Conservation (phyloP, 1,140 invertebrate species). For the Papilio xuthus region DNA sequence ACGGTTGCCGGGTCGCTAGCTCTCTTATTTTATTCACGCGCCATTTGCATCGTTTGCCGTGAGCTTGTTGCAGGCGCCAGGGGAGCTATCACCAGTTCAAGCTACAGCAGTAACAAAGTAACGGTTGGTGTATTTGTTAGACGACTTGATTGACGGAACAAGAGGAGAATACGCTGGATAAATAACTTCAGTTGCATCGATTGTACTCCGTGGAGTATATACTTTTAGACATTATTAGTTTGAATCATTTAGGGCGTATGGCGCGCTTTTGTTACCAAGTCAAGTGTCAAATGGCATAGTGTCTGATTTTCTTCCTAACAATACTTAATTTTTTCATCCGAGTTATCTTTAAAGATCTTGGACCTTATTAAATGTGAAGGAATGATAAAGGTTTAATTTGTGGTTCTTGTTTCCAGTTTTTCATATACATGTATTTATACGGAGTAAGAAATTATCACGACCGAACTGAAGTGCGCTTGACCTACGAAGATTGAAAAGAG, state of each 20-base stretch:
- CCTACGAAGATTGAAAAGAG: slow-evolving; percentile 53
- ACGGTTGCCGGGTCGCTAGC: slow-evolving; percentile 39
- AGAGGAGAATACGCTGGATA: background rate
- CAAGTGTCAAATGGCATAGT: too few relatives aligned
- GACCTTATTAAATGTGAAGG: background rate
- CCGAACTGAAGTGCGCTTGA: slow-evolving; percentile 52
- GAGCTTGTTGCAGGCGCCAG: slow-evolving; percentile 36
- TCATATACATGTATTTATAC: background rate
- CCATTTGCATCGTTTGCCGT: slow-evolving; percentile 57
- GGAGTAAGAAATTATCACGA: slow-evolving; percentile 2
- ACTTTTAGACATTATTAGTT: too few relatives aligned
- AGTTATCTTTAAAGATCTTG: background rate
- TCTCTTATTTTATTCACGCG: slow-evolving; percentile 68
- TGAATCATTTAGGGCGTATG: too few relatives aligned
- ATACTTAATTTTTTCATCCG: background rate
- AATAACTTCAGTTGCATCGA: background rate
- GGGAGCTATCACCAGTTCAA: slow-evolving; percentile 36
- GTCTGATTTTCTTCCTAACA: too few relatives aligned
- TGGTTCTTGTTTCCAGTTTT: background rate
- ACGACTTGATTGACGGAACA: background rate
- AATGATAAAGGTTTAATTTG: background rate
- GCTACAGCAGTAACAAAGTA: slow-evolving; percentile 5
- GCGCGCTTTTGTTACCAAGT: too few relatives aligned
- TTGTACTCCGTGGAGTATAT: background rate
- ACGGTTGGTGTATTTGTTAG: slow-evolving; percentile 8